Percentiles rank a stretch among this genome's conserved stretches.
Evolutionary conservation across 2,888 invertebrate genomes (phyloP).

Genomic region (Electrophaes corylata): DNA sequence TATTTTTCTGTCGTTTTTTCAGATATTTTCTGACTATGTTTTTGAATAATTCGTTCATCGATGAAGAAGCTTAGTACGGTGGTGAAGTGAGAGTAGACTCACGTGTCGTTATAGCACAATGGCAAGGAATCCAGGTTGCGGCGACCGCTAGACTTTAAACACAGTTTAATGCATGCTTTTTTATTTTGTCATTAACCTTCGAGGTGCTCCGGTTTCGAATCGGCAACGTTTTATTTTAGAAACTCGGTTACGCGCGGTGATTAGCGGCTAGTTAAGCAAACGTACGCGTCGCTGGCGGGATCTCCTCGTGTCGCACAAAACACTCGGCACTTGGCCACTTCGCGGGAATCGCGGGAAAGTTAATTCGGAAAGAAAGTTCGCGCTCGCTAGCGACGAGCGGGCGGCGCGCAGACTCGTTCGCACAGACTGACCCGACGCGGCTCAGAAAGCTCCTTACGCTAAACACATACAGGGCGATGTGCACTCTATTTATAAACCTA

Average conservation of each 20-base stretch:
- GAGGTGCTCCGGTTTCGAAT: conserved; percentile 80
- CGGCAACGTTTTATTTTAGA: conserved; percentile 81
- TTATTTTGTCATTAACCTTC: conserved; percentile 83
- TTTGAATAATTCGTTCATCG: conserved; percentile 28
- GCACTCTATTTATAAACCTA: conserved; percentile 81
- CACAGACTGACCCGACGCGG: conserved; percentile 63
- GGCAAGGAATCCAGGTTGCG: conserved; percentile 58
- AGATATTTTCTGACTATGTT: conserved; percentile 13
- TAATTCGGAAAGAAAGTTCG: conserved; percentile 46
- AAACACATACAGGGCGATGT: conserved; percentile 74
- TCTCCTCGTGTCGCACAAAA: conserved; percentile 10
- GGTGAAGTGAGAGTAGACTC: conserved; percentile 48
- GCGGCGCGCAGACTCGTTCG: conserved; percentile 66
- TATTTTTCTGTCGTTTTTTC: too few species aligned
- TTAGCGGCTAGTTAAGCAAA: conserved; percentile 46
- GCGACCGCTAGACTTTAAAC: conserved; percentile 55
- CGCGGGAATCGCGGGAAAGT: conserved; percentile 54
- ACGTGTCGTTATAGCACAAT: conserved; percentile 56
- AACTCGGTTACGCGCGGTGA: conserved; percentile 74
- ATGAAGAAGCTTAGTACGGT: conserved; percentile 38
- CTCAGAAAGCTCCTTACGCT: conserved; percentile 77
- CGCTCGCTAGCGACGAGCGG: conserved; percentile 55
- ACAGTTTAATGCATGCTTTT: conserved; percentile 75
- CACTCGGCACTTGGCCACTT: conserved; percentile 36
- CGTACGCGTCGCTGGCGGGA: conserved; percentile 17